phyloP scores from a whole-genome alignment of 2,888 invertebrate species.

The Caenorhabditis sp. region DNA sequence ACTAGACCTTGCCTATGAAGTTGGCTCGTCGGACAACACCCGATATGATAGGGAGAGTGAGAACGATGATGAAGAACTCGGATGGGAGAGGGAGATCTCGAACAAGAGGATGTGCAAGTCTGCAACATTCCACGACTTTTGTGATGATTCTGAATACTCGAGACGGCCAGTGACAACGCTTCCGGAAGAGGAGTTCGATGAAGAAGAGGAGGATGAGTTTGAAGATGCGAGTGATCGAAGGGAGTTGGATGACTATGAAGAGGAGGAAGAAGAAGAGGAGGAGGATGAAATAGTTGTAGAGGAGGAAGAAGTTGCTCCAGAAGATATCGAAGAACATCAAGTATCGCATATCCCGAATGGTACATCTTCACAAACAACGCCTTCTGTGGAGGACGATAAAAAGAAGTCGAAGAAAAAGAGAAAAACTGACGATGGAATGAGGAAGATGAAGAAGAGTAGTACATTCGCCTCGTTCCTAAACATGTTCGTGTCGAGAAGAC shows the following conservation, averaged over 20 bases:
- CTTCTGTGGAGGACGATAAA: constrained; percentile 31
- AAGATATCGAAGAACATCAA: constrained; percentile 36
- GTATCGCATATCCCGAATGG: constrained; percentile 38
- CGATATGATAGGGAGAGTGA: constrained; percentile 55
- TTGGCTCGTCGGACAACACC: constrained; percentile 47
- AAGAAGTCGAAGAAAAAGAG: constrained; percentile 42
- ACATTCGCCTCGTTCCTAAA: constrained; percentile 65
- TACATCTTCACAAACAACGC: constrained; percentile 29
- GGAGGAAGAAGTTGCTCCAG: constrained; percentile 53
- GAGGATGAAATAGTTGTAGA: constrained; percentile 61
- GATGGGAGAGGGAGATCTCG: constrained; percentile 45
- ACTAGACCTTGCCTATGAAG: constrained; percentile 56
- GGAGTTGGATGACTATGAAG: constrained; percentile 44
- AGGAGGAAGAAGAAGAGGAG: constrained; percentile 50
- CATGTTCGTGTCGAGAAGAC: constrained; percentile 60
- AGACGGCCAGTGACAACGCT: constrained; percentile 45
- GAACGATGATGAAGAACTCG: constrained; percentile 50
- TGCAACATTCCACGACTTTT: constrained; percentile 65
- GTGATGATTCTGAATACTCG: constrained; percentile 59
- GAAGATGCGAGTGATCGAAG: constrained; percentile 60
- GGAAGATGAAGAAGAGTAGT: constrained; percentile 63
- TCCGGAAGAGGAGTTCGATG: constrained; percentile 55
- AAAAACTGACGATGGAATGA: constrained; percentile 44
- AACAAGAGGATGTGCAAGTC: constrained; percentile 63
- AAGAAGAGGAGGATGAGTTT: constrained; percentile 60